phyloP scores from a whole-genome alignment of 2,888 invertebrate species.

The Clepsis dumicolana region DNA sequence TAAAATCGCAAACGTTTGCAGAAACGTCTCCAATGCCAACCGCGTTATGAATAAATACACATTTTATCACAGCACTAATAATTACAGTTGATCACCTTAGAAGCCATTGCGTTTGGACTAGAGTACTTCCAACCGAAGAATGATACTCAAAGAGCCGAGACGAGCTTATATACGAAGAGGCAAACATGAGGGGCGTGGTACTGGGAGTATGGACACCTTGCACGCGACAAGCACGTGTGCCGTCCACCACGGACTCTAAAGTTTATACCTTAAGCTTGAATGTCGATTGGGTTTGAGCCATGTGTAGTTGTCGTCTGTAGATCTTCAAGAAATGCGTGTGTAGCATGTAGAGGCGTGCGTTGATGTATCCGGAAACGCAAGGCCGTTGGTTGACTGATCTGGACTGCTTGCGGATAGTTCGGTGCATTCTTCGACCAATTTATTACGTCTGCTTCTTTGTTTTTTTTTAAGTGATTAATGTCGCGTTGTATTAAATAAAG shows the following conservation, averaged over 20 bases:
- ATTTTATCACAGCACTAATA: slow-evolving; percentile 52
- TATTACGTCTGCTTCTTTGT: slow-evolving; percentile 23
- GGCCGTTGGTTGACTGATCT: slow-evolving; percentile 53
- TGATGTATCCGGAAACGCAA: slow-evolving; percentile 64
- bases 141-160: slow-evolving; percentile 67
- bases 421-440: slow-evolving; percentile 41
- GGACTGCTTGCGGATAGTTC: slow-evolving; percentile 25
- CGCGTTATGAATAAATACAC: slow-evolving; percentile 28
- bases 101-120: slow-evolving; percentile 76
- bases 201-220: slow-evolving; percentile 11
- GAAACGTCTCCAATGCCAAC: slow-evolving; percentile 8
- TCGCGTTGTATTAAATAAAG: not conserved
- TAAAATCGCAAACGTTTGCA: not conserved
- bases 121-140: slow-evolving; percentile 71
- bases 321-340: slow-evolving; percentile 65
- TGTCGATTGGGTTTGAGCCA: slow-evolving; percentile 10
- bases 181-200: slow-evolving; percentile 73
- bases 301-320: slow-evolving; percentile 61
- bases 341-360: slow-evolving; percentile 51
- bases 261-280: not conserved
- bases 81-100: slow-evolving; percentile 72
- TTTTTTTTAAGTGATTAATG: slow-evolving; percentile 24
- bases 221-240: not conserved
- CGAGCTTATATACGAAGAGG: slow-evolving; percentile 76
- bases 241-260: not conserved